phyloP scores from a whole-genome alignment of 2,888 invertebrate genomes.

The Euzophera pinguis region DNA sequence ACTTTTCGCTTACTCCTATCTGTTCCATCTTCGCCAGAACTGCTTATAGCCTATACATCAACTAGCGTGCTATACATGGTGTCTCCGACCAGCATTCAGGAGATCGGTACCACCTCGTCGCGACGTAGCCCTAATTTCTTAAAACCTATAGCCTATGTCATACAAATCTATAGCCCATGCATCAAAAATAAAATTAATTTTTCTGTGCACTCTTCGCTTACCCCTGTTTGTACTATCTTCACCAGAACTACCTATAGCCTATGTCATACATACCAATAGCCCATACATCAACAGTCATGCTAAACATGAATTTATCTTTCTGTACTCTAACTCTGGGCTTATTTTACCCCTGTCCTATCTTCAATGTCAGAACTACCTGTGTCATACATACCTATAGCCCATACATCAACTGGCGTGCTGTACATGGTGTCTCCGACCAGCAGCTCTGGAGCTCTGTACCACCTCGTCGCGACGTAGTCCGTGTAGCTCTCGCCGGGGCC shows the following conservation, averaged over 20 bases:
- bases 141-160: no score
- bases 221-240: no score
- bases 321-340: no score
- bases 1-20: no score
- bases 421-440: slow-evolving; percentile 98
- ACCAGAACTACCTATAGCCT: no score
- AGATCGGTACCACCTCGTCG: slow-evolving; percentile 98
- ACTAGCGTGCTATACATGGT: slow-evolving; percentile 95
- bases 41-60: slow-evolving; percentile 98
- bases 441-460: slow-evolving; percentile 98
- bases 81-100: slow-evolving; percentile 98
- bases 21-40: no score
- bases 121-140: no score
- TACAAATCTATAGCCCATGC: no score
- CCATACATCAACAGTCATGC: slow-evolving; percentile 98
- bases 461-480: slow-evolving; percentile 99
- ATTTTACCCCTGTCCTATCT: no score
- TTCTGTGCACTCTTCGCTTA: slow-evolving; percentile 59
- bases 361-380: no score
- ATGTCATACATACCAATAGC: slow-evolving; percentile 85
- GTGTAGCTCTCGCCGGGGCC: slow-evolving; percentile 98
- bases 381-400: no score
- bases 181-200: no score
- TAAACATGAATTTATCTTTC: slow-evolving; percentile 78
- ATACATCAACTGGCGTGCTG: slow-evolving; percentile 90